Percentiles rank a stretch among this genome's conserved stretches.
phyloP scores from a whole-genome alignment of 2,888 invertebrate genomes.

The Drosophila anceps region DNA sequence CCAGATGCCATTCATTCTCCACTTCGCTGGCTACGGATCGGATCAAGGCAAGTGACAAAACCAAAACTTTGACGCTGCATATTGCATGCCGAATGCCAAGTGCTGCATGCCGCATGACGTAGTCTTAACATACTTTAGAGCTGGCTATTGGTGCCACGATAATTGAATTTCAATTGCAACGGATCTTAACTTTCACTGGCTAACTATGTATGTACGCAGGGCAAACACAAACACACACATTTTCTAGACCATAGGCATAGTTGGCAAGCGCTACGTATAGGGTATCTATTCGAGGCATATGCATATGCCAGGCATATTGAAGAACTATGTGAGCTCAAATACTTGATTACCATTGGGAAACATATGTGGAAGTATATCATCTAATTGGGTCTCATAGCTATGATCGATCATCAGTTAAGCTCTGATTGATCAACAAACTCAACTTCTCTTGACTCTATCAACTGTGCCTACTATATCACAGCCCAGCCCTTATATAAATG shows the following conservation, averaged over 20 bases:
- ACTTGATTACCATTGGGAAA: not conserved
- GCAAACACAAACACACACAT: not conserved
- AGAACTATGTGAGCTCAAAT: not conserved
- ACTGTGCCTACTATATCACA: not conserved
- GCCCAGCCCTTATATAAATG: not conserved
- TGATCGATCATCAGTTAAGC: not conserved
- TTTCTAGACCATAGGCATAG: constrained; percentile 5
- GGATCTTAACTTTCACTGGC: constrained; percentile 48
- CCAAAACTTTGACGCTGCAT: constrained; percentile 8
- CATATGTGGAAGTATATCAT: not conserved
- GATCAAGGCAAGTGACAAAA: constrained; percentile 61
- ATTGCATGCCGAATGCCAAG: constrained; percentile 5
- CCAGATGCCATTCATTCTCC: constrained; percentile 21
- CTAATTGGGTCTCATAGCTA: not conserved
- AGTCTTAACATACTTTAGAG: constrained; percentile 17
- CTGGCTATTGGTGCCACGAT: constrained; percentile 13
- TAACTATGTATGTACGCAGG: constrained; percentile 8
- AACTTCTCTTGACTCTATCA: not conserved
- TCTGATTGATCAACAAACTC: not conserved
- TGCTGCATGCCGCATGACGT: constrained; percentile 30
- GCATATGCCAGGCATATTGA: not conserved
- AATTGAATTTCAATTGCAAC: constrained; percentile 55
- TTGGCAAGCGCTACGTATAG: not conserved
- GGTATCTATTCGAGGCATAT: not conserved
- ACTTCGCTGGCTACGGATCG: constrained; percentile 14